phyloP scores from a whole-genome alignment of 2,113 vertebrate species.

The Morone saxatilis region DNA sequence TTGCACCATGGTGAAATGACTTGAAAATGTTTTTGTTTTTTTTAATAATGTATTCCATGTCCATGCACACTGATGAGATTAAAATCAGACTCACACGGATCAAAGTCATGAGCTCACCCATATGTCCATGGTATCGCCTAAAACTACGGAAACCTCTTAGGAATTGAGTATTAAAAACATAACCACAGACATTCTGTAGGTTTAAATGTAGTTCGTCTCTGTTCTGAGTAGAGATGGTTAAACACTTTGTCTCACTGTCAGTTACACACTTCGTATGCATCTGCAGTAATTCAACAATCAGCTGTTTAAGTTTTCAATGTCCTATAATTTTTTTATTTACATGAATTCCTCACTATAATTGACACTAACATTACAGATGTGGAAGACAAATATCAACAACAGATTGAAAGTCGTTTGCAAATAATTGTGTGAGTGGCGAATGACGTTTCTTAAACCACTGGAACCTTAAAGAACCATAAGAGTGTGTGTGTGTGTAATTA shows the following conservation, averaged over 20 bases:
- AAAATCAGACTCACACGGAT: background rate
- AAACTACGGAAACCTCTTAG: constrained; percentile 77
- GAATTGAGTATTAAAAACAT: constrained; percentile 1
- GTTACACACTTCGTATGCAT: background rate
- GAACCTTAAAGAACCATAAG: background rate
- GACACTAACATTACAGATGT: background rate
- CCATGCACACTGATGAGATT: fast-evolving
- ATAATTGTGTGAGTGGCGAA: background rate
- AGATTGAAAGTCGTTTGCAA: background rate
- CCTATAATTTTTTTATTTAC: background rate
- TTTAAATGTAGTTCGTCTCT: background rate
- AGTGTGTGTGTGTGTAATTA: too few species aligned
- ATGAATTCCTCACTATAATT: background rate
- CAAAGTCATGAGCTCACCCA: background rate
- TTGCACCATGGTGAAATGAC: background rate
- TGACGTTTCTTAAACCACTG: background rate
- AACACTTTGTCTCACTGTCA: background rate
- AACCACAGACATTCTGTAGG: background rate
- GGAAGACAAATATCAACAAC: background rate
- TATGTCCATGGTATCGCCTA: constrained; percentile 68
- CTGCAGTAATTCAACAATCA: background rate
- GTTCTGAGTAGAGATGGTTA: background rate
- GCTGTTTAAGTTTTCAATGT: background rate
- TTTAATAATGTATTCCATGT: background rate
- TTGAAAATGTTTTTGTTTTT: fast-evolving